Conservation (phyloP, 2,113 vertebrate genomes). For the Anseranas semipalmata region DNA sequence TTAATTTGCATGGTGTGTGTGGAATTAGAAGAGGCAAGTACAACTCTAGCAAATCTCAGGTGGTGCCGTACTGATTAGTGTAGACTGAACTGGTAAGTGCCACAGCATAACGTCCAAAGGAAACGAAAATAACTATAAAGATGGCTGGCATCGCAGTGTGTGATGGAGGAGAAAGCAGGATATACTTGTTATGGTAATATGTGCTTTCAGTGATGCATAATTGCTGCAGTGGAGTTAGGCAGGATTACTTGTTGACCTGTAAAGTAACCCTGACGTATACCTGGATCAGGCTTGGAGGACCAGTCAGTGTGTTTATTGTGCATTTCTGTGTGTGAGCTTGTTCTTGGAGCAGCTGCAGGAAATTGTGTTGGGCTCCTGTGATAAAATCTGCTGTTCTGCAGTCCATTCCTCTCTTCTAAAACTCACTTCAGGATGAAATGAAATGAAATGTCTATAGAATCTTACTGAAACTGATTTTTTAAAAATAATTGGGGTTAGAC, state of each 20-base stretch:
- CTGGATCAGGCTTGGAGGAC: background rate
- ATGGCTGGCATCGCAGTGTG: background rate
- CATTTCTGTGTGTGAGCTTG: rapidly evolving
- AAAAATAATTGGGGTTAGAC: background rate
- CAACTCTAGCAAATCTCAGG: rapidly evolving
- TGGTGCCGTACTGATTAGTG: rapidly evolving
- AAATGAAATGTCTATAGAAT: background rate
- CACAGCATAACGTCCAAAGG: background rate
- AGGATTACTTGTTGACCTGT: background rate
- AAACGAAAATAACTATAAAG: rapidly evolving
- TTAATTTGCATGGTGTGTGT: rapidly evolving
- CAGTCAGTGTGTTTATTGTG: background rate
- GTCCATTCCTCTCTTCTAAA: background rate
- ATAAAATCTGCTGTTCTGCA: background rate
- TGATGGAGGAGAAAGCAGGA: background rate
- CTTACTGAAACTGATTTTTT: rapidly evolving
- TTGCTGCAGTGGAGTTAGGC: background rate
- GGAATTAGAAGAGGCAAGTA: background rate
- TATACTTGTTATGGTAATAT: background rate
- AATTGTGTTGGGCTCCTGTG: background rate
- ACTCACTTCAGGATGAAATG: background rate
- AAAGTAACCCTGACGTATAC: background rate
- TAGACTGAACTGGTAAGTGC: background rate
- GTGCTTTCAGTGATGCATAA: background rate
- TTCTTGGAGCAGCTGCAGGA: background rate